These are phyloP conservation scores for Macropodus opercularis DNA, from an alignment of 2,797 vertebrate genomes.

Conservation along the genomic window DNA sequence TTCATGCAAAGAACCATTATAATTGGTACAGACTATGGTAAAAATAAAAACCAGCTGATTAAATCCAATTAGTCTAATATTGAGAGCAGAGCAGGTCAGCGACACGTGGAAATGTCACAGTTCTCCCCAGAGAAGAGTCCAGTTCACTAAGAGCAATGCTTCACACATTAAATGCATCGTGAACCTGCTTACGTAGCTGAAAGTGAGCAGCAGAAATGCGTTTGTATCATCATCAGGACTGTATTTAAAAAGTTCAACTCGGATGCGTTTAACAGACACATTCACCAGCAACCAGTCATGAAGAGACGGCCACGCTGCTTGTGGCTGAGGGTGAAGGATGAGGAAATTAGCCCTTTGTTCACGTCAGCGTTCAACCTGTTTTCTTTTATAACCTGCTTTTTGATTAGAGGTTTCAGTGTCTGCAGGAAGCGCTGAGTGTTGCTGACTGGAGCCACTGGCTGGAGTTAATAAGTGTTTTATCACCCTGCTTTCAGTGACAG, in stretches of 20 bases:
- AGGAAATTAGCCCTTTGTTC: too few species aligned
- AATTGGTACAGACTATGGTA: neutral
- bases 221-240: too few species aligned
- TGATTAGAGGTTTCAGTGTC: too few species aligned
- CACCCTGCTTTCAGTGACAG: neutral
- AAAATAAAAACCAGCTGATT: neutral
- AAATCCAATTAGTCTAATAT: slow-evolving; percentile 1
- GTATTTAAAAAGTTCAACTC: too few species aligned
- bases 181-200: neutral
- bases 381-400: too few species aligned
- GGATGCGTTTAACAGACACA: too few species aligned
- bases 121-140: neutral
- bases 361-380: too few species aligned
- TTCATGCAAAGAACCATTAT: neutral
- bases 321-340: too few species aligned
- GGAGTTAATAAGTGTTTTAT: neutral
- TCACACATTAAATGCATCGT: neutral
- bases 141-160: neutral
- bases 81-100: neutral
- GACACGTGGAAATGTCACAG: neutral
- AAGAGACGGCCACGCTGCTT: too few species aligned
- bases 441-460: neutral
- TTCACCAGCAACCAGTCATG: too few species aligned
- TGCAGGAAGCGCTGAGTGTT: neutral
- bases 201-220: too few species aligned